Conservation (phyloP, 2,113 vertebrate genomes). For the Manacus vitellinus region DNA sequence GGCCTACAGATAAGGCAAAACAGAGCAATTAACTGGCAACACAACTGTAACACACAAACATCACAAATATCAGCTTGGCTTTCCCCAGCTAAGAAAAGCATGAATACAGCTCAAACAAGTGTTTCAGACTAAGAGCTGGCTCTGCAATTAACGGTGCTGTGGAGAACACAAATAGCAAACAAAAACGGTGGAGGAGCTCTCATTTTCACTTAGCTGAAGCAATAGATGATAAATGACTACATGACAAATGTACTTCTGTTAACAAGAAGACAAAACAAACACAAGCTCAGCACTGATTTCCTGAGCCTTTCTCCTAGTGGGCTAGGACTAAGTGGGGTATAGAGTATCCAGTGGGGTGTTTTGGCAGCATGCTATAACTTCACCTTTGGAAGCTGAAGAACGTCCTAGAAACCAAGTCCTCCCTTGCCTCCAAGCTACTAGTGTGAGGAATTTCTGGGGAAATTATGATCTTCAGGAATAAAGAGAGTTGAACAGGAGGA, state of each 20-base stretch:
- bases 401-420: background rate
- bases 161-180: background rate
- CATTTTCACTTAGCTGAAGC: background rate
- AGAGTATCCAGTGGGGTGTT: background rate
- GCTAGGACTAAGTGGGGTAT: background rate
- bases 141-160: background rate
- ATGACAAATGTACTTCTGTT: background rate
- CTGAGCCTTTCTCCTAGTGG: background rate
- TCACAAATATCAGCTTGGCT: background rate
- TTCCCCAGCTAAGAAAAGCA: background rate
- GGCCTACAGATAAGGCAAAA: background rate
- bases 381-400: background rate
- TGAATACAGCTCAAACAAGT: background rate
- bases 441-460: background rate
- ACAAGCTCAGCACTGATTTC: background rate
- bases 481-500: background rate
- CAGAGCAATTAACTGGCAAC: background rate
- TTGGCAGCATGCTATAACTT: background rate
- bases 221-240: background rate
- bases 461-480: background rate
- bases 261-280: background rate
- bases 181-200: background rate
- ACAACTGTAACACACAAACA: background rate
- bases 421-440: background rate
- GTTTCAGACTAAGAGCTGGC: background rate